phyloP scores from a whole-genome alignment of 2,797 vertebrate species.

The Sebastes oblongus region DNA sequence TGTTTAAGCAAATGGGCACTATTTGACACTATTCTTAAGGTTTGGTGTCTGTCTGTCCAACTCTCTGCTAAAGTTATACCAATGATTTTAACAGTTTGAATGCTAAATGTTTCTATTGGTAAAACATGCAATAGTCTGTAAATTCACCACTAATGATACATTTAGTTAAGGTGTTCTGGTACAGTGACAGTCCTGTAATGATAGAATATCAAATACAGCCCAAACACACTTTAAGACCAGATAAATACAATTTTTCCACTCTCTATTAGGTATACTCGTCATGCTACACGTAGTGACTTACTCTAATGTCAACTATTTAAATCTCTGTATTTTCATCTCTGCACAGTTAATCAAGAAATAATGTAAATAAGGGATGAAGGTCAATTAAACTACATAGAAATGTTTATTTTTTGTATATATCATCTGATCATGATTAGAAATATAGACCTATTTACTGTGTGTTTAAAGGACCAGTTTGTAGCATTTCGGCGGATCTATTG shows the following conservation, averaged over 20 bases:
- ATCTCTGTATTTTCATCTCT: background rate
- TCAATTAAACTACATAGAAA: background rate
- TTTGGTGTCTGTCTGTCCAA: background rate
- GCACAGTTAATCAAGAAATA: background rate
- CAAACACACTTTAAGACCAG: background rate
- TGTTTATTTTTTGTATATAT: background rate
- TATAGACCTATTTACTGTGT: background rate
- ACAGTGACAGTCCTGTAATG: background rate
- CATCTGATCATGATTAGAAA: background rate
- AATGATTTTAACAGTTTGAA: background rate
- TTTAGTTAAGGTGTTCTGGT: background rate
- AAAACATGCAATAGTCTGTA: background rate
- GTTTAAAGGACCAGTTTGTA: background rate
- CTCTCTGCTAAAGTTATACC: background rate
- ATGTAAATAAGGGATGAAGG: background rate
- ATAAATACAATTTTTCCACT: background rate
- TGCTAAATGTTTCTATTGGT: background rate
- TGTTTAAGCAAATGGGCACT: background rate
- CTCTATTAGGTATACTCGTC: background rate
- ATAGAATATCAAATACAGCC: background rate
- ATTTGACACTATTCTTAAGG: background rate
- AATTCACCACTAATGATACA: background rate
- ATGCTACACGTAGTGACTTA: background rate
- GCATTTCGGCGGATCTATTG: no score
- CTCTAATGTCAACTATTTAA: background rate